These are phyloP conservation scores for Micrasema longulum DNA, from an alignment of 1,140 invertebrate genomes.

Conservation along the genomic window DNA sequence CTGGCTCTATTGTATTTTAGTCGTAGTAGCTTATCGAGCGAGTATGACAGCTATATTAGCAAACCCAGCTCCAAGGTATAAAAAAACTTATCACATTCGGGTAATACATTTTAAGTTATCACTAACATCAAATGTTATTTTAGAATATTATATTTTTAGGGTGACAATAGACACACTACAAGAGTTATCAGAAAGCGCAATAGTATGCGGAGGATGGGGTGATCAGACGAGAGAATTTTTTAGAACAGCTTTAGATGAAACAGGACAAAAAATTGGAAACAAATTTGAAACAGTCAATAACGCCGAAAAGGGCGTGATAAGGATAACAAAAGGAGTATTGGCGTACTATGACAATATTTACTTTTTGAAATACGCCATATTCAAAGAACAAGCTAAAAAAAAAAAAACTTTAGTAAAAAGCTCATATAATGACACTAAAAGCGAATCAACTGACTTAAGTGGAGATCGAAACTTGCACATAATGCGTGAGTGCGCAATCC, in stretches of 20 bases:
- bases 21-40: conserved; percentile 81
- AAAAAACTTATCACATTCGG: too few species aligned
- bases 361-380: conserved; percentile 74
- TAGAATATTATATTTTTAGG: conserved; percentile 65
- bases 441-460: conserved; percentile 52
- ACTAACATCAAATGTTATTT: too few species aligned
- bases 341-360: conserved; percentile 86
- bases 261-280: conserved; percentile 73
- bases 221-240: conserved; percentile 78
- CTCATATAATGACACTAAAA: conserved; percentile 42
- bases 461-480: conserved; percentile 77
- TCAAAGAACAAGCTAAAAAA: conserved; percentile 65
- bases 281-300: conserved; percentile 74
- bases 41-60: conserved; percentile 86
- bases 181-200: conserved; percentile 73
- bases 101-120: too few species aligned
- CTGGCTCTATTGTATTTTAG: conserved; percentile 84
- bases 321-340: conserved; percentile 76
- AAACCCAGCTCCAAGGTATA: conserved; percentile 76
- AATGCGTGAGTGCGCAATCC: conserved; percentile 83
- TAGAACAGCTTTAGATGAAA: conserved; percentile 73
- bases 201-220: conserved; percentile 77
- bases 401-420: conserved; percentile 44
- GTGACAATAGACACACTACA: conserved; percentile 81
- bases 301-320: conserved; percentile 70